Conservation (phyloP, 2,113 vertebrate genomes). For the Pseudopodoces humilis region DNA sequence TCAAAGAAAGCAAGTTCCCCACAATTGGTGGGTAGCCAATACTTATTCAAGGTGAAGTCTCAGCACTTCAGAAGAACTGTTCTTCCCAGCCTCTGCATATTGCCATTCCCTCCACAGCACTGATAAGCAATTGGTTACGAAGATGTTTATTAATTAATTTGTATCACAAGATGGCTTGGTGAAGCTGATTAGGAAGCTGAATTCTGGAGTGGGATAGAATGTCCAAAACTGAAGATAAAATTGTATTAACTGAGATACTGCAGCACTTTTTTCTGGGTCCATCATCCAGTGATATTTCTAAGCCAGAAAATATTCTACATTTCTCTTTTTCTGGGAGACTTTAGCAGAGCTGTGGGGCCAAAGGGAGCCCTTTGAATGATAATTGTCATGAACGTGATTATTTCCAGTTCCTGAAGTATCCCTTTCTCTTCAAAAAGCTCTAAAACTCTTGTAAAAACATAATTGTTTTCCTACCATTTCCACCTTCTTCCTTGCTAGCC, state of each 20-base stretch:
- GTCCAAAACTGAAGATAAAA: neutral
- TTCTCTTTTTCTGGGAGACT: neutral
- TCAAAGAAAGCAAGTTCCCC: neutral
- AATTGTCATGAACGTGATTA: rapidly evolving
- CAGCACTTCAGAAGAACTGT: neutral
- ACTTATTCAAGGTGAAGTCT: neutral
- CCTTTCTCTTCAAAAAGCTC: neutral
- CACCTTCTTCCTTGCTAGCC: neutral
- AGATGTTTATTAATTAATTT: neutral
- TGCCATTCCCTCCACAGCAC: neutral
- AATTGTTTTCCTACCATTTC: neutral
- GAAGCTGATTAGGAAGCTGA: neutral
- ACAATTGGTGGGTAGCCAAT: neutral
- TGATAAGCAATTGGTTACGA: neutral
- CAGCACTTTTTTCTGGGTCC: neutral
- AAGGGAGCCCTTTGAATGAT: neutral
- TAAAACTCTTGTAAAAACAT: neutral
- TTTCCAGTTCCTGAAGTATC: neutral
- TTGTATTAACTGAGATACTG: neutral
- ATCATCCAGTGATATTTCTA: neutral
- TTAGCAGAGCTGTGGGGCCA: neutral
- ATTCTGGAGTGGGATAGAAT: neutral
- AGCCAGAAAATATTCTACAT: neutral
- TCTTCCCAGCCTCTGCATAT: neutral
- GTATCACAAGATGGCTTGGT: neutral